Conservation (phyloP, 2,113 vertebrate genomes). For the Anarhynchus alexandrinus region DNA sequence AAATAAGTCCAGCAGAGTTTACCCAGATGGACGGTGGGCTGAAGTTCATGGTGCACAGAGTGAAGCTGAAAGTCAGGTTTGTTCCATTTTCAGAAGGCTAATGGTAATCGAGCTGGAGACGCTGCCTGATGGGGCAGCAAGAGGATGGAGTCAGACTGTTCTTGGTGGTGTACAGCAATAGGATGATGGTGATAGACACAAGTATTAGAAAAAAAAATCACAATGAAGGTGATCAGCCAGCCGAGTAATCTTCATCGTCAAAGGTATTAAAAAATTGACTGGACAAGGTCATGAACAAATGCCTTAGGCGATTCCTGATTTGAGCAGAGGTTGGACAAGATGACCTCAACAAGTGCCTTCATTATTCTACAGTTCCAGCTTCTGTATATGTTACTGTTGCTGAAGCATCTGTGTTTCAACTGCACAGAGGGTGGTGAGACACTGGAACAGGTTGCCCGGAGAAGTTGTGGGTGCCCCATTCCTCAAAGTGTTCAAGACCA, state of each 20-base stretch:
- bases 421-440: not conserved
- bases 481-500: too few species aligned
- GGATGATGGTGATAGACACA: not conserved
- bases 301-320: not conserved
- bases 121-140: not conserved
- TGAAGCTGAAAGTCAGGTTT: not conserved
- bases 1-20: not conserved
- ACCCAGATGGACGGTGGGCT: not conserved
- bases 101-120: not conserved
- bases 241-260: not conserved
- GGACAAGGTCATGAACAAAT: not conserved
- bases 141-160: fast-evolving
- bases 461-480: too few species aligned
- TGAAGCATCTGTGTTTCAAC: not conserved
- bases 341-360: not conserved
- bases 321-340: not conserved
- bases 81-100: not conserved
- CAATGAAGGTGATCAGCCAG: not conserved
- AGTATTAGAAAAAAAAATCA: not conserved
- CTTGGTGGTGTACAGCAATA: not conserved
- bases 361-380: not conserved
- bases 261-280: not conserved
- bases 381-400: not conserved
- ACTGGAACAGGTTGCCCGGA: too few species aligned
- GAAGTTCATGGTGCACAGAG: not conserved